Percentiles rank a stretch among this genome's conserved stretches.
These are phyloP conservation scores for Amblyopsis hoosieri DNA, from an alignment of 2,797 vertebrate species.

Conservation along the genomic window DNA sequence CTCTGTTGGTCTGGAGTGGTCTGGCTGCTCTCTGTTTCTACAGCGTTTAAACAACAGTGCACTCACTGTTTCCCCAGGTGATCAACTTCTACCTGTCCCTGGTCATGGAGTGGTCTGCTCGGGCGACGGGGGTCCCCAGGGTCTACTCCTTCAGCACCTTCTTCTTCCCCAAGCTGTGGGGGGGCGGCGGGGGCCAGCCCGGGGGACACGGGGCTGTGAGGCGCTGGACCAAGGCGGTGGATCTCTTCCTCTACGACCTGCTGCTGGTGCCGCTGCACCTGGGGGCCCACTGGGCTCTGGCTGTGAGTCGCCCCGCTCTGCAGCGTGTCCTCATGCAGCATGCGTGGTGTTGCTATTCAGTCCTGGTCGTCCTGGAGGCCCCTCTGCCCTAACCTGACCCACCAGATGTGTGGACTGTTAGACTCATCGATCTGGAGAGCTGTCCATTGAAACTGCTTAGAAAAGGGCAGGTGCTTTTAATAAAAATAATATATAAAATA, in stretches of 20 bases:
- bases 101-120: slow-evolving; percentile 82
- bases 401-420: no score
- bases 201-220: slow-evolving; percentile 83
- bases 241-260: slow-evolving; percentile 87
- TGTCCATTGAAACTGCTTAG: no score
- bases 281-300: slow-evolving; percentile 87
- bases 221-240: slow-evolving; percentile 90
- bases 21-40: no score
- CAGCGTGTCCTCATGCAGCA: no score
- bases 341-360: no score
- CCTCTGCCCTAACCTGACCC: no score
- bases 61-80: slow-evolving; percentile 67
- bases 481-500: no score
- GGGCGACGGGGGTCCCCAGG: slow-evolving; percentile 64
- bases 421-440: no score
- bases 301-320: slow-evolving; percentile 65
- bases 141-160: slow-evolving; percentile 92
- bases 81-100: slow-evolving; percentile 96
- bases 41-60: not conserved
- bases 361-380: no score
- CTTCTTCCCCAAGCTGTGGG: slow-evolving; percentile 87
- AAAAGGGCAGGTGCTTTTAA: no score
- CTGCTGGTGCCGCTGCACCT: slow-evolving; percentile 90
- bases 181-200: slow-evolving; percentile 60
- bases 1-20: no score